A percentile compares a stretch with the other conserved stretches of the same genome.
phyloP scores from a whole-genome alignment of 2,797 vertebrate species.

The Pipistrellus nathusii region DNA sequence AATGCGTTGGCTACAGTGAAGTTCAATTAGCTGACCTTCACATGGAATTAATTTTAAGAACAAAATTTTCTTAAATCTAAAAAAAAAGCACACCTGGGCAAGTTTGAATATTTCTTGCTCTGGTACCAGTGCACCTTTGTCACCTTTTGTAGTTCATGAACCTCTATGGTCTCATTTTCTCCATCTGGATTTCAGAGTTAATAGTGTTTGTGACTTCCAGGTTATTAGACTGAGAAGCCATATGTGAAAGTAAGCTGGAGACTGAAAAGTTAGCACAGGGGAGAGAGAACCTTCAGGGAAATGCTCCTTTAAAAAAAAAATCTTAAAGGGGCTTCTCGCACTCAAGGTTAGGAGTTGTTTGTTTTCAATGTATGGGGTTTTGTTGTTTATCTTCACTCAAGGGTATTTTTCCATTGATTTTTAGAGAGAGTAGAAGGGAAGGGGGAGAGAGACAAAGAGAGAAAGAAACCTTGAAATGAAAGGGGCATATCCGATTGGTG shows the following conservation, averaged over 20 bases:
- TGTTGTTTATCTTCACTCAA: no score
- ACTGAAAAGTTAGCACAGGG: not conserved
- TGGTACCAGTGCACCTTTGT: not conserved
- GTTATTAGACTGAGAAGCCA: not conserved
- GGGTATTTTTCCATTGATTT: not conserved
- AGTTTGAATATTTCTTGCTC: not conserved
- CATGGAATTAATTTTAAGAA: conserved; percentile 27
- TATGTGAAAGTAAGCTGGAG: not conserved
- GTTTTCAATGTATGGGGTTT: not conserved
- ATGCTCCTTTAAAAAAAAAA: not conserved
- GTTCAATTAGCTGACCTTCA: not conserved
- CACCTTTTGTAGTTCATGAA: not conserved
- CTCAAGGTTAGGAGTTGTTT: not conserved
- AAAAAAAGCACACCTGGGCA: not conserved
- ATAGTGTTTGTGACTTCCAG: not conserved
- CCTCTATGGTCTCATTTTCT: not conserved
- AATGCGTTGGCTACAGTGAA: not conserved
- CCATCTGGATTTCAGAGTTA: not conserved
- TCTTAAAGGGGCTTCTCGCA: not conserved
- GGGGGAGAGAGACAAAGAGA: no score
- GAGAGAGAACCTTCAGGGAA: not conserved
- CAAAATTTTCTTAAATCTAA: not conserved
- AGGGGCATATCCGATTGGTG: no score
- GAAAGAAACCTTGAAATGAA: no score
- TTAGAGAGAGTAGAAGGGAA: no score